Conservation (phyloP, 2,797 vertebrate species). For the Menidia menidia region DNA sequence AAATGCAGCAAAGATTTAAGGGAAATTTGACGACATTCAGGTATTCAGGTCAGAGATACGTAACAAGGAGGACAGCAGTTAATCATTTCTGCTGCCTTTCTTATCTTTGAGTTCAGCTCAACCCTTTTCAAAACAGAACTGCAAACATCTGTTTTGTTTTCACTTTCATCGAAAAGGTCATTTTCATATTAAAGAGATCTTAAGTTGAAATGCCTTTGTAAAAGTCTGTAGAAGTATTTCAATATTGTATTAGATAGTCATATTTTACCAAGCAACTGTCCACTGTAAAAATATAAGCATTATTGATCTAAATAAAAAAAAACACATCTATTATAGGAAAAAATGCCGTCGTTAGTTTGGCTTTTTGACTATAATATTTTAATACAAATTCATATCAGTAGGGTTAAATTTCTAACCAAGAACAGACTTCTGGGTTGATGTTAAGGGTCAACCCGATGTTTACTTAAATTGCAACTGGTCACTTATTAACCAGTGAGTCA, state of each 20-base stretch:
- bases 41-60: slow-evolving; percentile 3
- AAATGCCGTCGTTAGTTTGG: background rate
- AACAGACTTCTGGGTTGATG: slow-evolving; percentile 13
- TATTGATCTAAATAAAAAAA: too few relatives aligned
- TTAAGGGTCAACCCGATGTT: slow-evolving; percentile 63
- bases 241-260: background rate
- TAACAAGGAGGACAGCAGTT: slow-evolving; percentile 23
- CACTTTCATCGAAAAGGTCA: background rate
- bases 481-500: slow-evolving; percentile 75
- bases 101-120: slow-evolving; percentile 5
- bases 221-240: background rate
- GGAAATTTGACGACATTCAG: background rate
- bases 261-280: background rate
- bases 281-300: too few relatives aligned
- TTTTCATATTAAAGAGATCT: background rate
- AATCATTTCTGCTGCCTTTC: slow-evolving; percentile 50
- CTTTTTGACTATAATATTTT: background rate
- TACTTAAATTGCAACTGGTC: slow-evolving; percentile 53
- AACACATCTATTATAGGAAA: too few relatives aligned
- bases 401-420: background rate
- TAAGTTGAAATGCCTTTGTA: background rate
- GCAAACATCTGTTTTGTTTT: background rate
- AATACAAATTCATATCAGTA: background rate
- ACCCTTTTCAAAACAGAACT: background rate
- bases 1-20: background rate